A percentile compares a stretch with the other conserved stretches of the same genome.
phyloP scores from a whole-genome alignment of 1,140 invertebrate species.

The Leptinotarsa defecta region DNA sequence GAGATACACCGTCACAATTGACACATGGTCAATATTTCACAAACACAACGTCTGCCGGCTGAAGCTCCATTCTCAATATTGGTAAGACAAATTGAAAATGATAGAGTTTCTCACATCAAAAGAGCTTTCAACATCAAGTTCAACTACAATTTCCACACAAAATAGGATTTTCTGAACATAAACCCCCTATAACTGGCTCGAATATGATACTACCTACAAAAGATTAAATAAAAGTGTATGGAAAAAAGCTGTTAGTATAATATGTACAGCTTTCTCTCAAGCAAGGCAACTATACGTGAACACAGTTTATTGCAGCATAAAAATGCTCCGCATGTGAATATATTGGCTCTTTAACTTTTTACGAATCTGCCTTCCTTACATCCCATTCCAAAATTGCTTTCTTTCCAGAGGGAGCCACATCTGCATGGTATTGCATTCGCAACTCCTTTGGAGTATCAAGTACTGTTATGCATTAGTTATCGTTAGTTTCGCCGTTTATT shows the following conservation, averaged over 20 bases:
- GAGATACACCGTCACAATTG: no score
- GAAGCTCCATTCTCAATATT: no score
- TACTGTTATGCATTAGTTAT: not conserved
- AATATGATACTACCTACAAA: not conserved
- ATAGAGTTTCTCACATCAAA: no score
- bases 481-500: not conserved
- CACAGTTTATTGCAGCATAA: slow-evolving; percentile 26
- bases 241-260: slow-evolving; percentile 22
- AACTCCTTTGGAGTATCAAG: not conserved
- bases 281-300: slow-evolving; percentile 12
- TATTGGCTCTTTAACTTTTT: slow-evolving; percentile 24
- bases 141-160: no score
- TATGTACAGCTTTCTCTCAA: not conserved
- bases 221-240: not conserved
- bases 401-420: slow-evolving; percentile 4
- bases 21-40: no score
- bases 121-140: no score
- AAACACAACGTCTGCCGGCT: no score
- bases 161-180: no score
- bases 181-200: not conserved
- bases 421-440: slow-evolving; percentile 7
- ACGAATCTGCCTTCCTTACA: slow-evolving; percentile 12
- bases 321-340: slow-evolving; percentile 25
- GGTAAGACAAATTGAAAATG: no score
- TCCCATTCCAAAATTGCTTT: slow-evolving; percentile 1